Evolutionary conservation across 2,113 vertebrate genomes (phyloP), one percentile per base, ranked within the genome.

Genomic region (Erythrocebus patas): DNA sequence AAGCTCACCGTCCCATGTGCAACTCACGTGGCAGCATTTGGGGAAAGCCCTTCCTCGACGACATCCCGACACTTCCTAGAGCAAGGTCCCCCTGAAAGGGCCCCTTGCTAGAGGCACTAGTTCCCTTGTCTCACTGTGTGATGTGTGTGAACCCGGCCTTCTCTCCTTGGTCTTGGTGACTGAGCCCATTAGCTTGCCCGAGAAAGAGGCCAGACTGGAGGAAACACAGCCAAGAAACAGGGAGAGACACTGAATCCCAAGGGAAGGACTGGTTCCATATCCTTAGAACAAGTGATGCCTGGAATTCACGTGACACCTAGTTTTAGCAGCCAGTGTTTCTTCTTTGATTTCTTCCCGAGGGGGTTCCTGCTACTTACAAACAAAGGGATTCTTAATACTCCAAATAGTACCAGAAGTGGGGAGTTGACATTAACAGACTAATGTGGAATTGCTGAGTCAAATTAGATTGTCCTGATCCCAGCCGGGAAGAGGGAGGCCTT

Each of bases 81-180:
- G 70, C 38, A 25, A 78, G 50, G 18, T 14, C 78, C 4, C 40
- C 64, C 79, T n/a, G 50, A 22, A 70, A 72, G 57, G 61, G 61
- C 22, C 7, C 20, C 68, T 61, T 1, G 0, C 20, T 2, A n/a
- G 43, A 66, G 72, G 35, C 14, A 27, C 61, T 14, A n/a, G 50
- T 50, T 18, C 27, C 14, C 12, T 43, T 1, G 13, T 66, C 64
- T 66, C 30, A 16, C 64, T 25, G 59, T 61, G 10, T 61, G 59
- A 50, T 3, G 16, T 35, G 18, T 2, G 0, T 17, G 35, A 48
- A 27, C 48, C 25, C 1, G 35, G 35, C 35, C 17, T 0, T 70
- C 16, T n/a, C 16, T 35, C 38, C 72, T 40, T 50, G n/a, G 52
- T 43, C 61, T 2, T 72, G 86, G 43, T 7, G 91, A 45, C 30